These are phyloP conservation scores for Allophyes oxyacanthae DNA, from an alignment of 2,888 invertebrate species.

Conservation along the genomic window DNA sequence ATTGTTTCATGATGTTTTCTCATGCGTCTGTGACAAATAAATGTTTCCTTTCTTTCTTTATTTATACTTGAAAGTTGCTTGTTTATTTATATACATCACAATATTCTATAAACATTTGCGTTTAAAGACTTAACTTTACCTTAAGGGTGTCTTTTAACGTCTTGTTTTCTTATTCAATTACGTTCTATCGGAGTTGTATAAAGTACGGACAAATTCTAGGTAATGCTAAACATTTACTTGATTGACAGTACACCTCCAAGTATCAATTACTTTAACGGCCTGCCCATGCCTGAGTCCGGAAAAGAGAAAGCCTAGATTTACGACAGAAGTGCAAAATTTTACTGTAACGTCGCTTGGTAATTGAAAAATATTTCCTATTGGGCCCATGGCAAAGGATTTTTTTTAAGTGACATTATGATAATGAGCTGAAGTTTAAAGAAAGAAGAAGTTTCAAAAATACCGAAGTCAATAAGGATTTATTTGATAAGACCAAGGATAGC, in stretches of 20 bases:
- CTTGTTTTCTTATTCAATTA: conserved; percentile 39
- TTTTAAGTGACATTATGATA: conserved; percentile 9
- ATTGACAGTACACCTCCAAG: conserved; percentile 63
- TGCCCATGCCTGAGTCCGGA: conserved; percentile 50
- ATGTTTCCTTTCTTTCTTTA: no score
- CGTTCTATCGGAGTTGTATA: conserved; percentile 25
- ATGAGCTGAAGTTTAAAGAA: background rate
- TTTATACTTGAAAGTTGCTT: no score
- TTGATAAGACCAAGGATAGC: no score
- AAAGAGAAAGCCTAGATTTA: conserved; percentile 61
- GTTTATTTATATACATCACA: background rate
- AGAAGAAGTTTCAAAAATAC: no score
- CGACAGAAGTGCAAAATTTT: conserved; percentile 57
- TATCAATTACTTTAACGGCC: conserved; percentile 64
- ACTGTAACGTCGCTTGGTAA: conserved; percentile 44
- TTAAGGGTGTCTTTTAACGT: conserved; percentile 9
- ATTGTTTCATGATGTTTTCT: no score
- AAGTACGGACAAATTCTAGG: conserved; percentile 47
- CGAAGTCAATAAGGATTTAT: no score
- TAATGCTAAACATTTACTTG: conserved; percentile 58
- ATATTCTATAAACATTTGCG: conserved; percentile 8
- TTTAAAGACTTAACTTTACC: conserved; percentile 16
- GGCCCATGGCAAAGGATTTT: conserved; percentile 21
- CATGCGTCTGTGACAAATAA: no score
- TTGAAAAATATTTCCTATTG: conserved; percentile 47